phyloP scores from a whole-genome alignment of 2,113 vertebrate genomes.

The Semnopithecus entellus region DNA sequence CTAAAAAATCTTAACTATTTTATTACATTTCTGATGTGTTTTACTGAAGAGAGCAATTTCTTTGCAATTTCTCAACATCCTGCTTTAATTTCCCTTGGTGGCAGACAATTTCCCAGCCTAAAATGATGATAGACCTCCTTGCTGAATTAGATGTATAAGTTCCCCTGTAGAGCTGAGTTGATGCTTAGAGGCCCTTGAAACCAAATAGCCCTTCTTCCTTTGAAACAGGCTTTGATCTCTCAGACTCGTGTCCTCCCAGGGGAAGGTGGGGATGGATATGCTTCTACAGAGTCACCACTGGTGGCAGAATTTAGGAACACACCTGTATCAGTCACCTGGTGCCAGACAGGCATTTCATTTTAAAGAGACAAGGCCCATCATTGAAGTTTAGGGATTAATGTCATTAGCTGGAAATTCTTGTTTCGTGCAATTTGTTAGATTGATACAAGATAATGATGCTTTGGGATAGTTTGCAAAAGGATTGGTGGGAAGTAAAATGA shows the following conservation, averaged over 20 bases:
- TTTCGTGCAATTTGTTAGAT: neutral
- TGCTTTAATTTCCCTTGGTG: neutral
- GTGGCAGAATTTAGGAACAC: neutral
- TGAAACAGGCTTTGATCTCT: neutral
- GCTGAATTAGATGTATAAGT: neutral
- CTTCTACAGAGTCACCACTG: neutral
- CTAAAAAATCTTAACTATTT: neutral
- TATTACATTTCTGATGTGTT: conserved; percentile 9
- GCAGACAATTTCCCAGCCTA: neutral
- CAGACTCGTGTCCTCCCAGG: neutral
- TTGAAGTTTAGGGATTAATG: neutral
- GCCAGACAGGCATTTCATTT: neutral
- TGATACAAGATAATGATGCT: neutral
- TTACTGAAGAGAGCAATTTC: conserved; percentile 3
- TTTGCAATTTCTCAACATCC: neutral
- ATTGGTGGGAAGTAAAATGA: neutral
- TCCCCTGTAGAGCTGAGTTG: neutral
- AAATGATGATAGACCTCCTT: neutral
- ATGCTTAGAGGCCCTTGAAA: neutral
- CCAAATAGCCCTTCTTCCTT: neutral
- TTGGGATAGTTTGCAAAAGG: neutral
- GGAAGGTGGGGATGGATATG: too few relatives aligned
- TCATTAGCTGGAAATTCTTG: neutral
- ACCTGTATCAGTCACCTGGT: neutral
- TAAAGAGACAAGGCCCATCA: neutral